Evolutionary conservation across 2,888 invertebrate genomes (phyloP).

Genomic region (Exephanes ischioxanthus): DNA sequence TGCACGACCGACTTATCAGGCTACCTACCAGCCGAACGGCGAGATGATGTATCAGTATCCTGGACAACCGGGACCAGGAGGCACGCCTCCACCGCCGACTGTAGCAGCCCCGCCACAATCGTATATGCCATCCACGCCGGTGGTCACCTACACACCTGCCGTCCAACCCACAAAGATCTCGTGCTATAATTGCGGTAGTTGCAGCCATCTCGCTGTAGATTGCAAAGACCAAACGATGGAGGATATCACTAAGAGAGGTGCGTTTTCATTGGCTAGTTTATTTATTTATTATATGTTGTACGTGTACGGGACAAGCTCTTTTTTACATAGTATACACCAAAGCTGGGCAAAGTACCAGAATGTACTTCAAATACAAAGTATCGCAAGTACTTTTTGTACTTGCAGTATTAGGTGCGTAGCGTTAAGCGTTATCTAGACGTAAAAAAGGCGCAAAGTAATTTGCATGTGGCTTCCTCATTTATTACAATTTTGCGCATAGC

Average conservation of each 20-base stretch:
- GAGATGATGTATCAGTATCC: slow-evolving; percentile 85
- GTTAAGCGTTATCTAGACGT: too few relatives aligned
- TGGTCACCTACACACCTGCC: slow-evolving; percentile 84
- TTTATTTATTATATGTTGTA: too few relatives aligned
- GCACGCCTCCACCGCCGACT: slow-evolving; percentile 75
- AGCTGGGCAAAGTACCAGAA: too few relatives aligned
- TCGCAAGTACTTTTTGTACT: too few relatives aligned
- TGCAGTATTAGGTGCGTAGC: too few relatives aligned
- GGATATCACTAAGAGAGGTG: slow-evolving; percentile 90
- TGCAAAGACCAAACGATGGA: slow-evolving; percentile 97
- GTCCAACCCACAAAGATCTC: slow-evolving; percentile 89
- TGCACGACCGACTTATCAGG: slow-evolving; percentile 83
- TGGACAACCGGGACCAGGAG: slow-evolving; percentile 78
- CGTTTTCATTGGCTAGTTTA: slow-evolving; percentile 46
- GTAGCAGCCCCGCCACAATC: slow-evolving; percentile 79
- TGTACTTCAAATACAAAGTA: neutral
- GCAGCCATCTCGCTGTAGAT: slow-evolving; percentile 93
- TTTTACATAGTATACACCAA: too few relatives aligned
- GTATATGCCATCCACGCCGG: slow-evolving; percentile 79
- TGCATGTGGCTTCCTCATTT: too few relatives aligned
- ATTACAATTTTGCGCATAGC: too few relatives aligned
- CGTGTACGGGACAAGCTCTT: too few relatives aligned
- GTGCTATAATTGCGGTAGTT: slow-evolving; percentile 97
- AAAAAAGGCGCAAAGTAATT: too few relatives aligned
- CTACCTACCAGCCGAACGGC: slow-evolving; percentile 86